Base-by-base conservation (phyloP, 2,888 invertebrate genomes). In the Athalia rosae region DNA sequence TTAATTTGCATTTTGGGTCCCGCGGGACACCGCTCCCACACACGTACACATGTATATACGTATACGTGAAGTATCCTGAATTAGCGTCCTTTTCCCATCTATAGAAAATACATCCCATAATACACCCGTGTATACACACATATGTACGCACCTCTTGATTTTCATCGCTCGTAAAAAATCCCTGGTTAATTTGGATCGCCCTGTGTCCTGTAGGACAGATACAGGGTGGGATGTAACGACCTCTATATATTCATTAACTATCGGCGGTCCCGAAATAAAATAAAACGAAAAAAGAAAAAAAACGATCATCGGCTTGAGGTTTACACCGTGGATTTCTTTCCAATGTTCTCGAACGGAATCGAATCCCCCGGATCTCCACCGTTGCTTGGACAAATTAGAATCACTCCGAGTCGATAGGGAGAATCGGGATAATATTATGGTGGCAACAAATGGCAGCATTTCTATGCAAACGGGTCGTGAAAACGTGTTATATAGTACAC, bases 131-230 rank as follows among this genome's bases (percentile, higher is more conserved):
- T 61, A 61, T 15, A 3, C 8, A 28, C 28, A 59, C 53, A n/a
- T 9, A 9, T 28, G 41, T 41, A 41, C 7, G 9, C 3, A 15
- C 45, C 13, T 43, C 48, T 71, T 71, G 74, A 74, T 74, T 74
- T 74, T 74, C 48, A 74, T 74, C 48, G 74, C 48, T 74, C 74
- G 74, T 74, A 74, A 74, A 74, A 74, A 74, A 74, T 45, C 58
- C 74, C 74, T 48, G 59, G 45, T 47, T 74, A 61, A 74, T 61
- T 74, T 74, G 45, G 71, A 71, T 59, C 71, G 71, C 59, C 71
- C 28, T 28, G 28, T 71, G 71, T 61, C 47, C 61, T 4, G 28
- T 62, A 59, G 28, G 61, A 48, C 48, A 59, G 74, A 74, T 74
- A 61, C 28, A 28, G 28, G 61, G 74, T 74, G 74, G 47, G 61